Conservation (phyloP, 2,113 vertebrate genomes). For the Phyllopteryx taeniolatus region DNA sequence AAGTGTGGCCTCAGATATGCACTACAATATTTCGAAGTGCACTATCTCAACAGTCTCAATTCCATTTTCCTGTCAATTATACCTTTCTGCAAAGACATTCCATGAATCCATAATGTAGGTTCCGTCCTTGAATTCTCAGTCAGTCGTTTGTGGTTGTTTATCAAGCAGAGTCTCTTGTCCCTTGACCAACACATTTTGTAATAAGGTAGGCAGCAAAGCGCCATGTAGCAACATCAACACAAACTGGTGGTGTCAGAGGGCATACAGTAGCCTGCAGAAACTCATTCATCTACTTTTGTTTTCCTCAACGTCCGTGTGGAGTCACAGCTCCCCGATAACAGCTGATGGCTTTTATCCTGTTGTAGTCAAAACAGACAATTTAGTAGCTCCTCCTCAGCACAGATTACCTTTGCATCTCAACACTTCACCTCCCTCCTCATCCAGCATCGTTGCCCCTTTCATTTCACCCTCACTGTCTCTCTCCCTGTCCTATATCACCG, state of each 20-base stretch:
- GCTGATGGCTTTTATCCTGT: constrained; percentile 32
- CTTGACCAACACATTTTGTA: constrained; percentile 27
- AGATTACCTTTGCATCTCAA: constrained; percentile 51
- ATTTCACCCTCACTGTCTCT: constrained; percentile 18
- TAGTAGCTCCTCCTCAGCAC: constrained; percentile 44
- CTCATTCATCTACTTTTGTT: constrained; percentile 60
- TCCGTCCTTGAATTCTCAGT: background rate
- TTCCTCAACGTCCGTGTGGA: constrained; percentile 40
- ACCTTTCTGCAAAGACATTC: constrained; percentile 12
- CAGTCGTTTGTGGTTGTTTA: constrained; percentile 24
- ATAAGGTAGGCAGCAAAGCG: constrained; percentile 24
- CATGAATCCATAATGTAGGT: constrained; percentile 10
- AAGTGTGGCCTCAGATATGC: too few relatives aligned
- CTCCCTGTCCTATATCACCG: background rate
- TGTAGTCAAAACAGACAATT: constrained; percentile 60
- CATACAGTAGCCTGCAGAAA: constrained; percentile 50
- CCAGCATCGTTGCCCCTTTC: constrained; percentile 13
- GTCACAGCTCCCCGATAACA: constrained; percentile 28
- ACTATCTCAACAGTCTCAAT: too few relatives aligned
- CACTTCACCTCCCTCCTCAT: constrained; percentile 44
- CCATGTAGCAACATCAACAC: constrained; percentile 52
- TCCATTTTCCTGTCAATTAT: background rate
- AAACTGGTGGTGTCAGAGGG: constrained; percentile 60
- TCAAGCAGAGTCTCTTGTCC: constrained; percentile 15
- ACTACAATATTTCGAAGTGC: too few relatives aligned